These are phyloP conservation scores for Garra rufa DNA, from an alignment of 2,113 vertebrate species.

Conservation along the genomic window DNA sequence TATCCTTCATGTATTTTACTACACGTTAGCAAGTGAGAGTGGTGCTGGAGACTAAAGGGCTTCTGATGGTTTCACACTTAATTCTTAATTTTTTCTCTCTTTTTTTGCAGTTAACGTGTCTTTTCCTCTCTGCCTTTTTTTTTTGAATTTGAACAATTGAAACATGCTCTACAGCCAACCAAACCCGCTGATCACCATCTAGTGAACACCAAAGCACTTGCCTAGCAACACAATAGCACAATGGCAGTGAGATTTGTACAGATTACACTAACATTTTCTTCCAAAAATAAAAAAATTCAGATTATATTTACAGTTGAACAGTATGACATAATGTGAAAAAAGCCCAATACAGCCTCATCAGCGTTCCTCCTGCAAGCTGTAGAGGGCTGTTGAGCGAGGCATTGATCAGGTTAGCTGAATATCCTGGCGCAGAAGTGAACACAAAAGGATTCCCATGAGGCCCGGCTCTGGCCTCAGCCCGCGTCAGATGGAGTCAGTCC, in stretches of 20 bases:
- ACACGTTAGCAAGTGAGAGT: too few relatives aligned
- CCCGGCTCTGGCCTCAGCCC: background rate
- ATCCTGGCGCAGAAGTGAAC: background rate
- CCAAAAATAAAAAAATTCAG: background rate
- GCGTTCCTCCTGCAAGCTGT: background rate
- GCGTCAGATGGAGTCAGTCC: slow-evolving; percentile 29
- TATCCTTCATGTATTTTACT: too few relatives aligned
- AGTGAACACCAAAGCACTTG: background rate
- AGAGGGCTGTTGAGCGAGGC: background rate
- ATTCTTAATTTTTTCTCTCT: too few relatives aligned
- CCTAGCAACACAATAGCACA: background rate
- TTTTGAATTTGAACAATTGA: too few relatives aligned
- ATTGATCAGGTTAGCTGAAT: background rate
- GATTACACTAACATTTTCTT: background rate
- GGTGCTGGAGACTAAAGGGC: too few relatives aligned
- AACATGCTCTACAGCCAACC: too few relatives aligned
- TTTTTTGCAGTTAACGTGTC: too few relatives aligned
- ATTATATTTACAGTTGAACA: background rate
- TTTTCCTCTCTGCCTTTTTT: too few relatives aligned
- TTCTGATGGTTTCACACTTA: too few relatives aligned
- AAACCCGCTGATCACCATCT: background rate
- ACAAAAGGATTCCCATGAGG: background rate
- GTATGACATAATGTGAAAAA: background rate
- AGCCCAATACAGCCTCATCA: background rate
- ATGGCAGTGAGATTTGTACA: background rate